A percentile compares a stretch with the other conserved stretches of the same genome.
Conservation (phyloP, 2,113 vertebrate genomes). For the Centrocercus urophasianus region DNA sequence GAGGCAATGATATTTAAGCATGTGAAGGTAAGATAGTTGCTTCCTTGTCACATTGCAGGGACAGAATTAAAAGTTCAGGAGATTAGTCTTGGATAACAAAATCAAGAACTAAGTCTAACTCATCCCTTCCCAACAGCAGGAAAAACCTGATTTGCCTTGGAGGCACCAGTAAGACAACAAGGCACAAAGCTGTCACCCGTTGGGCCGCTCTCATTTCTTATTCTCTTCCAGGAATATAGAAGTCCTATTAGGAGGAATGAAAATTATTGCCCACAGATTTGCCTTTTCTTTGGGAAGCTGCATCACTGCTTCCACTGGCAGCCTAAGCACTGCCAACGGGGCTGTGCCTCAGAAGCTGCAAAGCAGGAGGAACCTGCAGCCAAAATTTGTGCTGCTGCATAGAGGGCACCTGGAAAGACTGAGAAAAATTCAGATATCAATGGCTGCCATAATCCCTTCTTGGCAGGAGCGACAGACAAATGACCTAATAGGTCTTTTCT, state of each 20-base stretch:
- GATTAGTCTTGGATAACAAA: neutral
- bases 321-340: neutral
- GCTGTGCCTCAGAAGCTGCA: neutral
- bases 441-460: neutral
- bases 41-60: neutral
- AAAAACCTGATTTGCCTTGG: neutral
- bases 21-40: neutral
- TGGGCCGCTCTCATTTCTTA: neutral
- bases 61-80: neutral
- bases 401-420: neutral
- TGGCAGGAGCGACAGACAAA: neutral
- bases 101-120: neutral
- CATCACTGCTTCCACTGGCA: neutral
- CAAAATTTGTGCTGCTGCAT: neutral
- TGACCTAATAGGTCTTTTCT: neutral
- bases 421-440: neutral
- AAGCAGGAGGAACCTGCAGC: neutral
- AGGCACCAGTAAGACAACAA: neutral
- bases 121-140: accelerated
- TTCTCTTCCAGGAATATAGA: neutral
- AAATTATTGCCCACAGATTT: neutral
- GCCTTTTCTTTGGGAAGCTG: neutral
- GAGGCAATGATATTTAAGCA: neutral
- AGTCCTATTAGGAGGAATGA: neutral
- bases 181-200: neutral